Base-by-base conservation (phyloP, 2,888 invertebrate genomes). In the Labia minor region DNA sequence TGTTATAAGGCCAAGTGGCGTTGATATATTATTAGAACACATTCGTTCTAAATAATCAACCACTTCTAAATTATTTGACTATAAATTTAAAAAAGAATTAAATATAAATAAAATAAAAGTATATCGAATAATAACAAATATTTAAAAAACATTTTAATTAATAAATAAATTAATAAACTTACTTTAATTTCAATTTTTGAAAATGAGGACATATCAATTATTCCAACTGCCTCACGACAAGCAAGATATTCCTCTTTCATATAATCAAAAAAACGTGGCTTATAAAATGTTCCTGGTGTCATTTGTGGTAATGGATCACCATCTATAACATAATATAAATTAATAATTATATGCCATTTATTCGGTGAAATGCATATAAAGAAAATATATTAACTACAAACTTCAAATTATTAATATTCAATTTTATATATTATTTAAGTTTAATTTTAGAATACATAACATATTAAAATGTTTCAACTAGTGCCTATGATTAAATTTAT, bases 201-300 rank as follows among this genome's bases (percentile, higher is more conserved):
- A 77, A 89, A 89, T 2, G 87, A 87, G 61, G 88, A 87, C 86
- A 89, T 88, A 73, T 90, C 89, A 70, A 89, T 87, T 66, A 90
- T 81, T 65, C 87, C 88, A 62, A 89, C 88, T n/a, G 87, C 83
- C 77, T 88, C 87, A 65, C 86, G 78, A 74, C 89, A 89, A 0
- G 88, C 88, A 73, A 83, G 79, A 77, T 87, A 88, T 75, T 90
- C 89, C 72, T 85, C 82, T 71, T 81, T 80, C 76, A 88, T 85
- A 72, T 82, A 83, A 71, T 86, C 84, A 73, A 87, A 85, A 78
- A 87, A 89, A 67, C 79, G 79, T 3, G 88, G 88, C 73, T 86
- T 87, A 70, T 84, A 85, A 76, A 85, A 87, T 65, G 83, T 85
- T 37, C 85, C 84, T 26, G 77, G 76, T 1, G 83, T 83, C 83